These are phyloP conservation scores for Beroe forskalii DNA, from an alignment of 37 sponge, comb jelly and placozoan genomes.

Conservation along the genomic window DNA sequence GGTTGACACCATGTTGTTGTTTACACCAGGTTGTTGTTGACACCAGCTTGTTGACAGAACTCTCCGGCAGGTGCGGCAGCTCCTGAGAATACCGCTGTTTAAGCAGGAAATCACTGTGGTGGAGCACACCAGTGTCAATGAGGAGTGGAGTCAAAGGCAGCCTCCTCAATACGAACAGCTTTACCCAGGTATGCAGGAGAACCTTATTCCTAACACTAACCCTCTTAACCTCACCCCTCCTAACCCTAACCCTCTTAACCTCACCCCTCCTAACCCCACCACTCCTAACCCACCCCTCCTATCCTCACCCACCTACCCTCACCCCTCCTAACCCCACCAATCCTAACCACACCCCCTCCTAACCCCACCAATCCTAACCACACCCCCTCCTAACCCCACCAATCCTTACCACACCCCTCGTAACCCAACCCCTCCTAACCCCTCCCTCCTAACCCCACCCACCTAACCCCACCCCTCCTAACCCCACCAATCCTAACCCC, in stretches of 20 bases:
- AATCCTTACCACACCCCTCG: not conserved
- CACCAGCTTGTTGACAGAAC: too few relatives aligned
- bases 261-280: not conserved
- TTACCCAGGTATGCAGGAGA: slow-evolving; percentile 1
- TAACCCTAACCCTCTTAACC: too few relatives aligned
- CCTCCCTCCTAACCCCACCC: not conserved
- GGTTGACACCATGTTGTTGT: too few relatives aligned
- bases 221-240: too few relatives aligned
- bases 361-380: not conserved
- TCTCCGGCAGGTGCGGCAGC: slow-evolving; percentile 38
- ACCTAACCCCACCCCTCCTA: not conserved
- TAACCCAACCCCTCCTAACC: not conserved
- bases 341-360: not conserved
- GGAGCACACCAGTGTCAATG: slow-evolving; percentile 53
- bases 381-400: not conserved
- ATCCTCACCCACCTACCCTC: not conserved
- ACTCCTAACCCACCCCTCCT: too few relatives aligned
- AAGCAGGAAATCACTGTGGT: slow-evolving; percentile 45
- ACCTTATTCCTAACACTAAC: not conserved
- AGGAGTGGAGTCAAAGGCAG: slow-evolving; percentile 14
- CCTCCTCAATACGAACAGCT: slow-evolving; percentile 16
- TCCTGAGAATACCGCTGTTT: slow-evolving; percentile 17
- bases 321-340: too few relatives aligned
- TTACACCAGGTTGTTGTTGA: too few relatives aligned
- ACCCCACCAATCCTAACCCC: not conserved